phyloP scores from a whole-genome alignment of 2,888 invertebrate species.

The Zele albiditarsus region DNA sequence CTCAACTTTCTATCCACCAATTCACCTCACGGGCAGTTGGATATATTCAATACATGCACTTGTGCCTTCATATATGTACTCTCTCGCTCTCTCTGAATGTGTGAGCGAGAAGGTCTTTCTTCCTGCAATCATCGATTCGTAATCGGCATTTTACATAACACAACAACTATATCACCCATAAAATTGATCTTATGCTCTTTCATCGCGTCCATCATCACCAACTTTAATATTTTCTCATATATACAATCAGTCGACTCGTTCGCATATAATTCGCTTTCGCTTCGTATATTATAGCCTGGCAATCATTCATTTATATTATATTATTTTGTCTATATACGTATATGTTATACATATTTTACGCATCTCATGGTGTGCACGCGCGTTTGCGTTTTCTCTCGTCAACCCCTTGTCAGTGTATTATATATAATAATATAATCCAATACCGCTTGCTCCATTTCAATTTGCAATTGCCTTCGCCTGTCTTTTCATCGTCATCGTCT shows the following conservation, averaged over 20 bases:
- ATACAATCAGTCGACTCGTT: background rate
- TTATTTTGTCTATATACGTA: conserved; percentile 26
- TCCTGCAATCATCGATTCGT: conserved; percentile 26
- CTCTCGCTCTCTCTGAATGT: background rate
- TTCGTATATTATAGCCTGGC: conserved; percentile 16
- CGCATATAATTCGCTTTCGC: conserved; percentile 14
- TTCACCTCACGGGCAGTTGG: background rate
- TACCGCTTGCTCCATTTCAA: conserved; percentile 7
- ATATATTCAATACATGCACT: conserved; percentile 12
- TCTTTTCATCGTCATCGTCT: background rate
- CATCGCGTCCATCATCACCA: conserved; percentile 34
- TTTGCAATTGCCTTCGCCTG: conserved; percentile 14
- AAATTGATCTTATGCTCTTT: conserved; percentile 31
- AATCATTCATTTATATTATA: conserved; percentile 30
- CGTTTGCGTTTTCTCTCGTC: conserved; percentile 18
- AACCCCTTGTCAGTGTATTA: background rate
- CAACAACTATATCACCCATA: conserved; percentile 32
- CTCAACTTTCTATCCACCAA: conserved; percentile 15
- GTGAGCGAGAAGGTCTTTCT: conserved; percentile 15
- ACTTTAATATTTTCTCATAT: conserved; percentile 7
- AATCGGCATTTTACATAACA: conserved; percentile 33
- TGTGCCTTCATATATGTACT: conserved; percentile 10
- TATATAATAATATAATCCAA: background rate
- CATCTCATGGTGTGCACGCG: background rate
- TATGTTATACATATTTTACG: conserved; percentile 6